These are phyloP conservation scores for Pedionomus torquatus DNA, from an alignment of 2,113 vertebrate species.

Conservation along the genomic window DNA sequence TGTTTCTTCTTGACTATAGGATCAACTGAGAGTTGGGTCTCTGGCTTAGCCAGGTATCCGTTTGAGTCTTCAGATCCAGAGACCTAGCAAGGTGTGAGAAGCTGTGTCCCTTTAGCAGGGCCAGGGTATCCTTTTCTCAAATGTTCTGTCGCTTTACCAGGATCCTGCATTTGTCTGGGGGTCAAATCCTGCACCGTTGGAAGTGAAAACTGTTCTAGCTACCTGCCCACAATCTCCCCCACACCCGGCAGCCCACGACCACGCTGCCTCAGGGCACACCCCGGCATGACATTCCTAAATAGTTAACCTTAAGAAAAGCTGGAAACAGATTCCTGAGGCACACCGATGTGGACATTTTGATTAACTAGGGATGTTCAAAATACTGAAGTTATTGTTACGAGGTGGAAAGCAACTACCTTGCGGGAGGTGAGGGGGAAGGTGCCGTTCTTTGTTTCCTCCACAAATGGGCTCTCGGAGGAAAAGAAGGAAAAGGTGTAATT, in stretches of 20 bases:
- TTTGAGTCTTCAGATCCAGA: background rate
- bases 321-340: background rate
- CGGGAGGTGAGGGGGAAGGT: background rate
- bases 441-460: background rate
- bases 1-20: background rate
- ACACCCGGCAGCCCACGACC: background rate
- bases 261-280: background rate
- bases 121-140: background rate
- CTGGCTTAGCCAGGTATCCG: background rate
- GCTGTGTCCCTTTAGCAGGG: background rate
- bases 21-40: background rate
- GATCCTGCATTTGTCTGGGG: background rate
- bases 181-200: background rate
- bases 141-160: background rate
- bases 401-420: background rate
- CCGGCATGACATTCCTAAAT: background rate
- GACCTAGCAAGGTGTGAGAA: accelerated
- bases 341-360: background rate
- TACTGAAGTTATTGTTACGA: background rate
- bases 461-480: background rate
- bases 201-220: background rate
- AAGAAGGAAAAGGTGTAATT: slow-evolving; percentile 34
- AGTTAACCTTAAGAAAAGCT: background rate
- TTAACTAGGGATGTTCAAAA: background rate
- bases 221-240: background rate